Evolutionary conservation across 2,113 vertebrate genomes (phyloP).

Genomic region (Laterallus jamaicensis): DNA sequence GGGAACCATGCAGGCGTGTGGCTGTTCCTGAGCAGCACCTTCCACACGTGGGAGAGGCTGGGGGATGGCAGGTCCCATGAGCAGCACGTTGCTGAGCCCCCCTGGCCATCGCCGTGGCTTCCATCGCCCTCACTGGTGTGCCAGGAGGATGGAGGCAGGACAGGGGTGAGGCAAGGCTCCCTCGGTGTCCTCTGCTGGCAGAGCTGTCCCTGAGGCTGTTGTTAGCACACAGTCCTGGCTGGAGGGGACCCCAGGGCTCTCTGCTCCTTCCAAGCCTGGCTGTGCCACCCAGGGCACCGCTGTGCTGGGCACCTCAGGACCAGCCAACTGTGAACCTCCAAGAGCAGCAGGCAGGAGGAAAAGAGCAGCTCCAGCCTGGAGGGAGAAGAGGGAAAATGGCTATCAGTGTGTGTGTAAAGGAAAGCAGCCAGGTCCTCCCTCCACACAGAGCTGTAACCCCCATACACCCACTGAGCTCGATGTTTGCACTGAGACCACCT

Average conservation of each 20-base stretch:
- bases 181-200: neutral
- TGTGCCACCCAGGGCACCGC: fast-evolving
- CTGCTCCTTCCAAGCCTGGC: neutral
- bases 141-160: fast-evolving
- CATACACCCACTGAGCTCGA: neutral
- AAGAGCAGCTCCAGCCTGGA: neutral
- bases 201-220: neutral
- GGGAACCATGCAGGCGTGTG: neutral
- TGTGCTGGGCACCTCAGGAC: neutral
- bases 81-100: neutral
- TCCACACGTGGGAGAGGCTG: neutral
- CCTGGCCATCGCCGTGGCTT: fast-evolving
- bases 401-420: neutral
- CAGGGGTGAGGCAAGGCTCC: neutral
- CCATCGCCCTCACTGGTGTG: too few relatives aligned
- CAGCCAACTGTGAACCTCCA: neutral
- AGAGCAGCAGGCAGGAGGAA: neutral
- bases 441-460: neutral
- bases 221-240: neutral
- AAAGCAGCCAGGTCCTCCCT: neutral
- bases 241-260: neutral
- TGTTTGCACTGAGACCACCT: neutral
- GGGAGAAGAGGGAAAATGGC: neutral
- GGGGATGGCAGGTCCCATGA: neutral
- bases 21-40: neutral